These are phyloP conservation scores for Scomber scombrus DNA, from an alignment of 2,113 vertebrate species.

Conservation along the genomic window DNA sequence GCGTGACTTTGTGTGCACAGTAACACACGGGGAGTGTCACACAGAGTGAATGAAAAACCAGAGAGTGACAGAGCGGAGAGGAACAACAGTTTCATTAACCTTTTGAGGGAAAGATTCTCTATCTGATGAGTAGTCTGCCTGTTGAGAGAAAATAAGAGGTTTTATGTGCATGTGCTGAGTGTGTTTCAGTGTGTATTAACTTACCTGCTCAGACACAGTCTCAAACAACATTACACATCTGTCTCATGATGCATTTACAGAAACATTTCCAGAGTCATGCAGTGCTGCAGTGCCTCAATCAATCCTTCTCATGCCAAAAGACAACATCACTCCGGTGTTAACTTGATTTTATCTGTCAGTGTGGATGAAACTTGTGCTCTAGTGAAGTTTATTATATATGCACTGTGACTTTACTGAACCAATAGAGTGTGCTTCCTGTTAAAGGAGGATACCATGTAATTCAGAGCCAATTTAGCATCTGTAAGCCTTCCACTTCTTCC, in stretches of 20 bases:
- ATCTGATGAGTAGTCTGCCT: conserved; percentile 76
- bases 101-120: conserved; percentile 79
- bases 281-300: not conserved
- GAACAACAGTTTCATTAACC: conserved; percentile 69
- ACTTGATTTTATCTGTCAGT: not conserved
- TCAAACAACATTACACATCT: not conserved
- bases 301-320: conserved; percentile 17
- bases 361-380: not conserved
- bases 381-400: not conserved
- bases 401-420: not conserved
- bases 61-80: conserved; percentile 10
- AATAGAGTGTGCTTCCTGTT: not conserved
- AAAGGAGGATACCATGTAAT: not conserved
- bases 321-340: not conserved
- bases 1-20: conserved; percentile 33
- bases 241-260: not conserved
- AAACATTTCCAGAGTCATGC: conserved; percentile 21
- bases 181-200: conserved; percentile 15
- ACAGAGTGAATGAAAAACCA: conserved; percentile 28
- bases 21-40: conserved; percentile 40
- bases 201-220: conserved; percentile 16
- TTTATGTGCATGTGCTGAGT: conserved; percentile 28
- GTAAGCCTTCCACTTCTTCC: too few species aligned
- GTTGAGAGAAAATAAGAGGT: conserved; percentile 66
- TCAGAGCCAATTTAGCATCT: conserved; percentile 8